phyloP scores from a whole-genome alignment of 2,797 vertebrate species.

The Pseudochirops corinnae region DNA sequence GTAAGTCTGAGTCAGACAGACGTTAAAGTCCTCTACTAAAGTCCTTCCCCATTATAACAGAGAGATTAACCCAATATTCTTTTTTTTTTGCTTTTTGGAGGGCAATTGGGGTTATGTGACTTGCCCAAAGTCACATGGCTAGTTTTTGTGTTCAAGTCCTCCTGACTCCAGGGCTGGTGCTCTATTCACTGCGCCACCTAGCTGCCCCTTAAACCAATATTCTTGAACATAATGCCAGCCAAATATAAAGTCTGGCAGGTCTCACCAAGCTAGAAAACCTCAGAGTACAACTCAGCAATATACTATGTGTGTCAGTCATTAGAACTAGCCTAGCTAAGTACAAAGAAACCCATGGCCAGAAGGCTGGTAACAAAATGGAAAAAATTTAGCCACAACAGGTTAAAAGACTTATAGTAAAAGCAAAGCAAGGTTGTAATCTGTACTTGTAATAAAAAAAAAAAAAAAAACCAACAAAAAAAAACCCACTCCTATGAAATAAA shows the following conservation, averaged over 20 bases:
- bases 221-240: neutral
- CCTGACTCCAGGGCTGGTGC: no score
- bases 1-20: neutral
- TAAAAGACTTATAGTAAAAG: neutral
- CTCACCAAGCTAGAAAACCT: neutral
- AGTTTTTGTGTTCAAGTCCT: no score
- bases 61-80: neutral
- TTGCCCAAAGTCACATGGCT: no score
- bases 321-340: neutral
- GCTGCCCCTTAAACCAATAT: neutral
- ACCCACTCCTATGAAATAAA: no score
- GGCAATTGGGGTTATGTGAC: no score
- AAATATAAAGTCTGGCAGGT: neutral
- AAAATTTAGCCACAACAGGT: neutral
- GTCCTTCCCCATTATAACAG: neutral
- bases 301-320: neutral
- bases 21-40: neutral
- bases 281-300: neutral
- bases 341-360: neutral
- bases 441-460: neutral
- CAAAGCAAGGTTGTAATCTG: neutral
- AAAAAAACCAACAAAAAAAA: no score
- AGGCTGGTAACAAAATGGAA: neutral
- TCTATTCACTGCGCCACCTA: no score
- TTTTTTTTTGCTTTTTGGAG: no score